phyloP scores from a whole-genome alignment of 2,797 vertebrate species.

The Onychomys torridus region DNA sequence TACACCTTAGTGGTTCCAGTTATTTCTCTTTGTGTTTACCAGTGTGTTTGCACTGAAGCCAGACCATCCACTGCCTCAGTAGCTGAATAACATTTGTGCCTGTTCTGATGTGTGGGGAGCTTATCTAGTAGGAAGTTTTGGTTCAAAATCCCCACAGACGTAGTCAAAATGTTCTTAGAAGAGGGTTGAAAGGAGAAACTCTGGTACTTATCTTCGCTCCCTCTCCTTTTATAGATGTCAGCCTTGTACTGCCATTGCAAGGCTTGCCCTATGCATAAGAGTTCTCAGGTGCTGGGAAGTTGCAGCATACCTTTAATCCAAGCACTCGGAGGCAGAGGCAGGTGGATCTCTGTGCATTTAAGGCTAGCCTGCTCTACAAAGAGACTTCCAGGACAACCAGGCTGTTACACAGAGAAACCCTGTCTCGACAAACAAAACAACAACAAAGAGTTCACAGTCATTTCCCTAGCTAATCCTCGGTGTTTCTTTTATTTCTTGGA shows the following conservation, averaged over 20 bases:
- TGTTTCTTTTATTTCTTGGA: neutral
- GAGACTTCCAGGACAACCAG: neutral
- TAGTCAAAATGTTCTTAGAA: slow-evolving; percentile 29
- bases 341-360: neutral
- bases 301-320: too few relatives aligned
- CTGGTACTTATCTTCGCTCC: neutral
- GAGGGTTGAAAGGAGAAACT: neutral
- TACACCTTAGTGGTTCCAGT: neutral
- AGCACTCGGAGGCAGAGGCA: neutral
- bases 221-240: neutral
- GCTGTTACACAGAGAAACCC: neutral
- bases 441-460: neutral
- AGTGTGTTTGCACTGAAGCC: neutral
- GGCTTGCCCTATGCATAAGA: neutral
- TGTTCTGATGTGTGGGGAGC: neutral
- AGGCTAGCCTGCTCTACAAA: neutral
- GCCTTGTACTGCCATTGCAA: neutral
- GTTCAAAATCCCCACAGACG: neutral
- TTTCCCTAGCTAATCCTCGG: neutral
- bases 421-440: neutral
- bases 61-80: neutral
- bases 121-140: neutral
- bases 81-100: neutral
- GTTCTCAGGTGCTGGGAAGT: neutral
- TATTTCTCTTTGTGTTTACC: neutral